Percentiles rank a stretch among this genome's conserved stretches.
These are phyloP conservation scores for Pollicipes pollicipes DNA, from an alignment of 1,140 invertebrate species.

Conservation along the genomic window DNA sequence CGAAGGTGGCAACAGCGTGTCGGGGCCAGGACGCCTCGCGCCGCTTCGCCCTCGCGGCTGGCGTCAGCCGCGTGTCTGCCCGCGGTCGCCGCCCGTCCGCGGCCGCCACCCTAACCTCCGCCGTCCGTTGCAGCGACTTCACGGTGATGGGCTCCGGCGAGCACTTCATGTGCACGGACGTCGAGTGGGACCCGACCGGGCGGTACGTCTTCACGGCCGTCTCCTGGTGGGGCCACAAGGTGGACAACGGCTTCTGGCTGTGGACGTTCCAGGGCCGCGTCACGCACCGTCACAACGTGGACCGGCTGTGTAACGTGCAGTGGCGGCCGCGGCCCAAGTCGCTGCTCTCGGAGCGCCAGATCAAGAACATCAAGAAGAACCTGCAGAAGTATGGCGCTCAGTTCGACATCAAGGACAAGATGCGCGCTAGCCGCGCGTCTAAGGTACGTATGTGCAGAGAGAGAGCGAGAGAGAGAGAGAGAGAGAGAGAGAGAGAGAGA, in stretches of 20 bases:
- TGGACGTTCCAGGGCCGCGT: slow-evolving; percentile 92
- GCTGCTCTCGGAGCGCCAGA: slow-evolving; percentile 43
- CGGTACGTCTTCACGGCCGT: slow-evolving; percentile 90
- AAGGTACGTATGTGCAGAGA: slow-evolving; percentile 37
- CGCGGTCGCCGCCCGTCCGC: no score
- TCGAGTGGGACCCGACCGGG: slow-evolving; percentile 98
- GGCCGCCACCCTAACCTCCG: no score
- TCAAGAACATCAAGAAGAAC: slow-evolving; percentile 93
- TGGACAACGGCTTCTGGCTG: slow-evolving; percentile 86
- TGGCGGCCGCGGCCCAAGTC: slow-evolving; percentile 89
- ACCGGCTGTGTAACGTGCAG: slow-evolving; percentile 81
- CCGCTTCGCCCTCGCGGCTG: no score
- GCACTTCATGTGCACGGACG: slow-evolving; percentile 84
- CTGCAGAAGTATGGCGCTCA: slow-evolving; percentile 90
- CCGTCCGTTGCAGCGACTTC: slow-evolving; percentile 61
- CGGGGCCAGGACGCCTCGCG: no score
- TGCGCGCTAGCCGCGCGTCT: slow-evolving; percentile 77
- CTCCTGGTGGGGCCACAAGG: slow-evolving; percentile 88
- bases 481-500: no score
- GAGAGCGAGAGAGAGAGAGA: no score
- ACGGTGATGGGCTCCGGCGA: slow-evolving; percentile 82
- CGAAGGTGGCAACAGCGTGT: no score
- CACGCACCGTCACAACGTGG: slow-evolving; percentile 61
- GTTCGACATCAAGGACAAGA: slow-evolving; percentile 91
- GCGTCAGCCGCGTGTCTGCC: no score